These are phyloP conservation scores for Magallana gigas DNA, from an alignment of 1,140 invertebrate genomes.

Conservation along the genomic window DNA sequence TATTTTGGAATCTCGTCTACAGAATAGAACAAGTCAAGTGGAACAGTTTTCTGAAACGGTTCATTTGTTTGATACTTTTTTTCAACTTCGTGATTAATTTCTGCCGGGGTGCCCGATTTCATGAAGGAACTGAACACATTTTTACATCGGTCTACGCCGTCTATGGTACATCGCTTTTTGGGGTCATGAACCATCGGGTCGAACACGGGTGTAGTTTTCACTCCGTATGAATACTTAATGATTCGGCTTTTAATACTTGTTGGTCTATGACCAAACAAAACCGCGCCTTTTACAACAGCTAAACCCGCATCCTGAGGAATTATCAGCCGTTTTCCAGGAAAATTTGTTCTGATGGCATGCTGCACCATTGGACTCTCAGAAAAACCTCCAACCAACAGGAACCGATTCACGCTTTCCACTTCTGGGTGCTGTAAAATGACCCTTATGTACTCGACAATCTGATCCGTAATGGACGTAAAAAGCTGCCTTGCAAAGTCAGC, in stretches of 20 bases:
- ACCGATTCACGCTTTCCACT: slow-evolving; percentile 41
- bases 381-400: slow-evolving; percentile 63
- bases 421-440: slow-evolving; percentile 45
- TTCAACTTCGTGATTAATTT: not conserved
- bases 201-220: slow-evolving; percentile 1
- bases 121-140: slow-evolving; percentile 49
- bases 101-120: slow-evolving; percentile 32
- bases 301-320: slow-evolving; percentile 59
- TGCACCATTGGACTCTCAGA: slow-evolving; percentile 57
- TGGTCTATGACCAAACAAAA: slow-evolving; percentile 56
- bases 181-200: slow-evolving; percentile 37
- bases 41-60: not conserved
- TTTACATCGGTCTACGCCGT: slow-evolving; percentile 36
- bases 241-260: slow-evolving; percentile 48
- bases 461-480: slow-evolving; percentile 31
- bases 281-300: slow-evolving; percentile 58
- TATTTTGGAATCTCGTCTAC: slow-evolving; percentile 29
- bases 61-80: slow-evolving; percentile 26
- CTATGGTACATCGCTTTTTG: not conserved
- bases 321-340: slow-evolving; percentile 48
- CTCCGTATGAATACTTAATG: slow-evolving; percentile 53
- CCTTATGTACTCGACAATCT: slow-evolving; percentile 56
- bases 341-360: slow-evolving; percentile 48
- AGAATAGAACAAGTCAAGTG: slow-evolving; percentile 40
- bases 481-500: slow-evolving; percentile 35